These are phyloP conservation scores for Anomalospiza imberbis DNA, from an alignment of 2,797 vertebrate species.

Conservation along the genomic window DNA sequence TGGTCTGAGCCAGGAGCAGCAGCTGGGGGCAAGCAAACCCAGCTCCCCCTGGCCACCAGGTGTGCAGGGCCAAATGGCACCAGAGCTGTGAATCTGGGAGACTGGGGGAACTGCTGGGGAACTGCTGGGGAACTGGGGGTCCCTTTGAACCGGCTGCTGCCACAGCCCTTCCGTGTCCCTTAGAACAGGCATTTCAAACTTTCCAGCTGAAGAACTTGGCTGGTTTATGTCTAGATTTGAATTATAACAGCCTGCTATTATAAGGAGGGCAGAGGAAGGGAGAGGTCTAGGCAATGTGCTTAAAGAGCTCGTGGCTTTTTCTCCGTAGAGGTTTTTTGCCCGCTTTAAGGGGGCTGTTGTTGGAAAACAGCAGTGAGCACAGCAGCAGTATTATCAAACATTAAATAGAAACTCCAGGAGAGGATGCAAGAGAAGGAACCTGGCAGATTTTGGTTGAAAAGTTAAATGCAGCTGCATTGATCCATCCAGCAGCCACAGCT, in stretches of 20 bases:
- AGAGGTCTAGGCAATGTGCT: background rate
- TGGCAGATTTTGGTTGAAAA: background rate
- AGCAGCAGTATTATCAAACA: background rate
- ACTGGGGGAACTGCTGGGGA: background rate
- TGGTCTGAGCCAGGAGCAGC: background rate
- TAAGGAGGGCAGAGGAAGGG: constrained; percentile 23
- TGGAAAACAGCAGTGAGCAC: background rate
- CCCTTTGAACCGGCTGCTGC: background rate
- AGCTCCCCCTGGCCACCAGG: background rate
- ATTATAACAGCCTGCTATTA: background rate
- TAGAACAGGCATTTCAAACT: background rate
- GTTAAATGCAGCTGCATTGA: constrained; percentile 8
- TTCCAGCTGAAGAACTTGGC: constrained; percentile 18
- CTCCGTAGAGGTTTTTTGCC: background rate
- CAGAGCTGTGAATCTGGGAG: background rate
- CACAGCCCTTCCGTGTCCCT: background rate
- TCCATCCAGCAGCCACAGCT: constrained; percentile 20
- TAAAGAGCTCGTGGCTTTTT: background rate
- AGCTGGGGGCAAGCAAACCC: background rate
- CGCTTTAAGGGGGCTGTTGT: background rate
- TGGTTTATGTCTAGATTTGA: background rate
- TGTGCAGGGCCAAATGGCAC: background rate
- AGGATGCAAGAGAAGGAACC: background rate
- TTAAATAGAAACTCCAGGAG: background rate
- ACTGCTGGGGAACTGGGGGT: background rate